These are phyloP conservation scores for Diachasmimorpha longicaudata DNA, from an alignment of 1,140 invertebrate genomes.

Conservation along the genomic window DNA sequence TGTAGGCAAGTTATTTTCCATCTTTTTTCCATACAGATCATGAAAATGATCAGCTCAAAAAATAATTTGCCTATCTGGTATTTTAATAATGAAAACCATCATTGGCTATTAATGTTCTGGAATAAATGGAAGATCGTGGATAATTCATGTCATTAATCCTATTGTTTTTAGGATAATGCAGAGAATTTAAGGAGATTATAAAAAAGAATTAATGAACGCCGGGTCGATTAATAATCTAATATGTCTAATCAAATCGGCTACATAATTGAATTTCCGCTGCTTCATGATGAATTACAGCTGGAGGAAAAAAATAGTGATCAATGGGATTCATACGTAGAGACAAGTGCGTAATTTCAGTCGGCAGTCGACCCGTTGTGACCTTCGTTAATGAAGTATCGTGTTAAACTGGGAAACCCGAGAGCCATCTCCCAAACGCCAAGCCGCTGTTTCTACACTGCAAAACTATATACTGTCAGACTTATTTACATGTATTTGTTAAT, in stretches of 20 bases:
- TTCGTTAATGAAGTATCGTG: constrained; percentile 29
- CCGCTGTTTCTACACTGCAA: background rate
- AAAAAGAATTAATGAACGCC: too few species aligned
- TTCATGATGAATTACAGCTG: background rate
- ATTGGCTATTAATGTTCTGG: too few species aligned
- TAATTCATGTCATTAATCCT: too few species aligned
- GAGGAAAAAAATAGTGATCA: background rate
- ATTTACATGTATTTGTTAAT: background rate
- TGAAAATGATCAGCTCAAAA: too few species aligned
- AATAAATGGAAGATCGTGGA: too few species aligned
- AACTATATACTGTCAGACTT: background rate
- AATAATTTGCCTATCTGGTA: too few species aligned
- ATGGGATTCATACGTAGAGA: background rate
- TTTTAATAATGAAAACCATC: too few species aligned
- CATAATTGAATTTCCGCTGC: background rate
- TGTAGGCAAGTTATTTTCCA: too few species aligned
- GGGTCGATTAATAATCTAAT: too few species aligned
- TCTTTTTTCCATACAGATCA: background rate
- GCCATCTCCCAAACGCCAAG: constrained; percentile 7
- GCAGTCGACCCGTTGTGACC: background rate
- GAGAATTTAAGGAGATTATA: too few species aligned
- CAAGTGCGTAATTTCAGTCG: constrained; percentile 13
- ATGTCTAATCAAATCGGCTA: too few species aligned
- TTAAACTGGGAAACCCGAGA: constrained; percentile 13
- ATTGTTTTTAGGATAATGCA: too few species aligned